phyloP scores from a whole-genome alignment of 2,113 vertebrate genomes.

The Myrmecophaga tridactyla region DNA sequence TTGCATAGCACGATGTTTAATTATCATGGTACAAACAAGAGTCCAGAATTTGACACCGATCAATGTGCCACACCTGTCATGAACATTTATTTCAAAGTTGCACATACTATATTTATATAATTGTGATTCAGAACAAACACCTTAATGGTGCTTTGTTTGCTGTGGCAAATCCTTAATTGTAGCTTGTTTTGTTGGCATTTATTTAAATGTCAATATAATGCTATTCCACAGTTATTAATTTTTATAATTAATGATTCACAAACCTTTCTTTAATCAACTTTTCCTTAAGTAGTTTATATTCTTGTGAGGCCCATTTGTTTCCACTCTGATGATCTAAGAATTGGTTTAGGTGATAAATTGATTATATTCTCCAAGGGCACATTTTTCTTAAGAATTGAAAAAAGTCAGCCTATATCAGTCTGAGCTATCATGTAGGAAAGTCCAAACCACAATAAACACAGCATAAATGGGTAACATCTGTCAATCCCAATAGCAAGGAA shows the following conservation, averaged over 20 bases:
- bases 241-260: slow-evolving; percentile 56
- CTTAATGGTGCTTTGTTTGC: not conserved
- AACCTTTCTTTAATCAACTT: slow-evolving; percentile 59
- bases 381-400: slow-evolving; percentile 45
- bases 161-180: slow-evolving; percentile 46
- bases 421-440: not conserved
- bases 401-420: slow-evolving; percentile 16
- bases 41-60: not conserved
- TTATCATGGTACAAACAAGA: not conserved
- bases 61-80: not conserved
- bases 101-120: not conserved
- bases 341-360: slow-evolving; percentile 51
- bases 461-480: slow-evolving; percentile 15
- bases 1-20: not conserved
- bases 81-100: not conserved
- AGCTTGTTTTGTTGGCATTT: slow-evolving; percentile 53
- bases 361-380: not conserved
- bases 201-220: slow-evolving; percentile 58
- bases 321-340: slow-evolving; percentile 22
- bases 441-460: slow-evolving; percentile 8
- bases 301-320: slow-evolving; percentile 45
- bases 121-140: not conserved
- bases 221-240: slow-evolving; percentile 39
- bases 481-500: not conserved
- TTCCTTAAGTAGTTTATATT: slow-evolving; percentile 46